A percentile compares a stretch with the other conserved stretches of the same genome.
Evolutionary conservation across 2,113 vertebrate genomes (phyloP).

Genomic region (Cettia cetti): DNA sequence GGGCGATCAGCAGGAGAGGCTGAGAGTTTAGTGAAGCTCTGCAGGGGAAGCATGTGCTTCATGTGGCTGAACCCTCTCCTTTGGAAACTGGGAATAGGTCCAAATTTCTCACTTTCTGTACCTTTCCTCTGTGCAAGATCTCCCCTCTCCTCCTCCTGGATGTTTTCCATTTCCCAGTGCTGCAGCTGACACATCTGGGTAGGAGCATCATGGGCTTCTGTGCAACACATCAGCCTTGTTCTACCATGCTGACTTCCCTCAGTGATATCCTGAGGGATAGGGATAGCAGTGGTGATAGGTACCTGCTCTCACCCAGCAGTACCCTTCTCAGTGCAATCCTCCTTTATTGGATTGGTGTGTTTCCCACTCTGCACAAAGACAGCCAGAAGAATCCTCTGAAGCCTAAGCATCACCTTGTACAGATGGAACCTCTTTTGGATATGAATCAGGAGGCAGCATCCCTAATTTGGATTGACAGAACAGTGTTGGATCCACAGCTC

Average conservation of each 20-base stretch:
- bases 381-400: background rate
- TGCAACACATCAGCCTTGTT: background rate
- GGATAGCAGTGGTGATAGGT: background rate
- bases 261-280: rapidly evolving
- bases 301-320: background rate
- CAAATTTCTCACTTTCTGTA: background rate
- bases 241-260: background rate
- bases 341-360: background rate
- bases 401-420: background rate
- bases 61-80: background rate
- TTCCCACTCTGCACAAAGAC: background rate
- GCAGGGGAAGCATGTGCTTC: background rate
- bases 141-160: background rate
- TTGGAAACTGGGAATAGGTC: background rate
- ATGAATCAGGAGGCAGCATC: background rate
- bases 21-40: background rate
- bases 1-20: background rate
- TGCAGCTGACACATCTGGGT: background rate
- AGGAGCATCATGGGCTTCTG: background rate
- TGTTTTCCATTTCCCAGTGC: background rate
- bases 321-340: background rate
- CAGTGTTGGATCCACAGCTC: background rate
- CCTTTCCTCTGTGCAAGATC: background rate
- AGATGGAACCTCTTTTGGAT: background rate
- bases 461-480: background rate